Base-by-base conservation (phyloP, 2,888 invertebrate genomes). In the Molorchus minor region DNA sequence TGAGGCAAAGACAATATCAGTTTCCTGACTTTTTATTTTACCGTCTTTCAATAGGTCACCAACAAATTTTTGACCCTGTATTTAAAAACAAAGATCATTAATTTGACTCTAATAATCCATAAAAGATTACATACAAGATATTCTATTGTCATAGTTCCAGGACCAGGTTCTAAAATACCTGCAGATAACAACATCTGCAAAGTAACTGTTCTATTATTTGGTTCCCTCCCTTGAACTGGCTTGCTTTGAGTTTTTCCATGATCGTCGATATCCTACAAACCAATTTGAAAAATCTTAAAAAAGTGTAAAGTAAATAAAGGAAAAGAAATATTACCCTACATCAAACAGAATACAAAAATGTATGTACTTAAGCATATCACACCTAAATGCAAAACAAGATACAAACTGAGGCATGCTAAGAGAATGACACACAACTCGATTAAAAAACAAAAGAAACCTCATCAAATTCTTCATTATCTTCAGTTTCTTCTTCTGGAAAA, bases 1-100 rank as follows among this genome's bases (percentile, higher is more conserved):
- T 1, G 94, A 93, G 62, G 91, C 88, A 78, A 94, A 96, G 72
- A 93, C 86, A 62, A 93, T 90, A 77, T 92, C 91, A 30, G 93
- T 93, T 80, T 94, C 94, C 80, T 92, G 91, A 12, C 93, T 93
- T 79, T 90, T 88, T 56, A 96, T 95, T 84, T 93, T 93, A 10
- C 95, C 95, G 84, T 92, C 93, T 33, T 88, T 82, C 73, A 94
- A 83, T 40, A 96, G 82, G 79, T 96, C 95, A 25, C 93, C 95
- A 49, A 91, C 88, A 83, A 95, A 95, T 77, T 90, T 91, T 82
- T 94, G 93, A 0, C 95, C 94, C 91, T 93, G 76, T 47, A 83
- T 76, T 17, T 47, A 21, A 55, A 53, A 25, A 10, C 8, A 45
- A 2, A 38, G 16, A 12, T 17, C 13, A 49, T 30, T 25, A 45